A percentile compares a stretch with the other conserved stretches of the same genome.
Conservation (phyloP, 2,888 invertebrate genomes). For the Erpobdella octoculata region DNA sequence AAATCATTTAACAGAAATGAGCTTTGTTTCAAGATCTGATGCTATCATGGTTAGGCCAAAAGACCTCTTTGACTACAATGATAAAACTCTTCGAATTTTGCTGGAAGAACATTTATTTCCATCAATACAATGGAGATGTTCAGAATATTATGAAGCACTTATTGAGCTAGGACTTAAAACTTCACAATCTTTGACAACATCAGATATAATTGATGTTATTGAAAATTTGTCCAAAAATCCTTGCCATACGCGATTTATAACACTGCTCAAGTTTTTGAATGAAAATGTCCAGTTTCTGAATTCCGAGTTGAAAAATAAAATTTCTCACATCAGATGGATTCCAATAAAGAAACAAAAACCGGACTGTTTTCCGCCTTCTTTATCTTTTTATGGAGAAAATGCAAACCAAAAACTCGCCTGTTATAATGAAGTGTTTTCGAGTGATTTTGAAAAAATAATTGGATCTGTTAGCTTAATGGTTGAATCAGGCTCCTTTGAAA, state of each 20-base stretch:
- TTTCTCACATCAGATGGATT: constrained; percentile 14
- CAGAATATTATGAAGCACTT: background rate
- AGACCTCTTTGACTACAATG: background rate
- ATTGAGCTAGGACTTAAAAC: constrained; percentile 15
- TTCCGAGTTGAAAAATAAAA: background rate
- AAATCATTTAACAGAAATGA: background rate
- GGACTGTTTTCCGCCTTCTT: constrained; percentile 9
- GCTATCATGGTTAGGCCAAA: background rate
- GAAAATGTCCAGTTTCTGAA: background rate
- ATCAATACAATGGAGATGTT: background rate
- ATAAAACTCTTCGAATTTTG: background rate
- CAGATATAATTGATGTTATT: constrained; percentile 35
- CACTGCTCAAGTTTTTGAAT: background rate
- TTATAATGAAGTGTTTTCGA: constrained; percentile 8
- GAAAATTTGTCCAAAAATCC: constrained; percentile 15
- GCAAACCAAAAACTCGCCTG: background rate
- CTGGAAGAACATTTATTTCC: constrained; percentile 5
- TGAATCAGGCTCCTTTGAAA: background rate
- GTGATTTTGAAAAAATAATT: constrained; percentile 15
- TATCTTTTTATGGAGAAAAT: constrained; percentile 5
- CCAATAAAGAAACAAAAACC: background rate
- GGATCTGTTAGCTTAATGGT: constrained; percentile 15
- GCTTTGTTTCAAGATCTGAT: constrained; percentile 1
- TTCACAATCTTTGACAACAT: background rate
- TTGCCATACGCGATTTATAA: background rate